Base-by-base conservation (phyloP, 2,797 vertebrate genomes). In the Syngnathus acus region DNA sequence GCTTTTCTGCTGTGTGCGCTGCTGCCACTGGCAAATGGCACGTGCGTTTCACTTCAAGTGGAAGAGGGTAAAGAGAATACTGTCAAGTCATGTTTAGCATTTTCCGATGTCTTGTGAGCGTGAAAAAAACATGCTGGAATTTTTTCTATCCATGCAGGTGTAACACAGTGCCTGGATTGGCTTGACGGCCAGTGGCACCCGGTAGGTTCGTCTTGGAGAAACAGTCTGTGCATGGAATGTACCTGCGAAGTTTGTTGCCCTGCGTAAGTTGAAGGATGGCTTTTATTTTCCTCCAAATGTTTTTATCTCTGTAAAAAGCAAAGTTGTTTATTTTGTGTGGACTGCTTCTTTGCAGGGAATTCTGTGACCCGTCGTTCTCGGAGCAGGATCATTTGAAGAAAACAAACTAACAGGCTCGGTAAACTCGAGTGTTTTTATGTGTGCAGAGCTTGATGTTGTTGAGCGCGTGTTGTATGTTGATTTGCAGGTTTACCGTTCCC, bases 121-220 rank as follows among this genome's bases (percentile, higher is more conserved):
- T 9, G 19, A n/a, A n/a, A 51, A n/a, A 21, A 51, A n/a, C 6
- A 9, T n/a, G 5, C 2, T n/a, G 48, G 21, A 7, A 6, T 23
- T 40, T 6, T n/a, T 62, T 42, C 26, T 37, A 16, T 8, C 40
- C 9, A 10, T 16, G 43, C 32, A 64, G 62, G 1, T 65, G 51
- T 0, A 14, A 43, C 64, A 50, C 64, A 53, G 8, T 51, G 50
- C 50, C 3, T 10, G 42, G 88, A 90, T 19, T 0, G 0, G 0
- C 0, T 1, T 0, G 85, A 90, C 70, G 14, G 61, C 0, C 77
- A 75, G 4, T 73, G 70, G 77, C 82, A 89, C 68, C 1, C 37
- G 4, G 0, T 77, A 0, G 84, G 82, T 13, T 77, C 81, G 17
- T 0, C 0, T 14, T 90, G 87, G 88, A 87, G 42, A 57, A 87